phyloP scores from a whole-genome alignment of 2,113 vertebrate species.

The Anthoscopus minutus region DNA sequence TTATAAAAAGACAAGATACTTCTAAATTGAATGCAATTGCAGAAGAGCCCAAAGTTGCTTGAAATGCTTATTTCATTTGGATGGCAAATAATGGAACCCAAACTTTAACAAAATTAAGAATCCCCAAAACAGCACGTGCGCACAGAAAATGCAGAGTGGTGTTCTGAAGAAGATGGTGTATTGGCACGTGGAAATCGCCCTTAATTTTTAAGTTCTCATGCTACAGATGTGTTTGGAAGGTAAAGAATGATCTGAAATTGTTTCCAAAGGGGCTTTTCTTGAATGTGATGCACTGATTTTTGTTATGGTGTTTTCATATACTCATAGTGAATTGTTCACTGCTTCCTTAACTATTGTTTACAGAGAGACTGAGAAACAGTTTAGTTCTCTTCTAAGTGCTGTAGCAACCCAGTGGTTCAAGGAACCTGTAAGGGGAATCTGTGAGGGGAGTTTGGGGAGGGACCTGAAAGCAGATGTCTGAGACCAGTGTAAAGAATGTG shows the following conservation, averaged over 20 bases:
- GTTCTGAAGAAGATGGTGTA: conserved; percentile 24
- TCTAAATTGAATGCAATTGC: conserved; percentile 22
- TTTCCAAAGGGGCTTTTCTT: conserved; percentile 68
- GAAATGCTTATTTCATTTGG: neutral
- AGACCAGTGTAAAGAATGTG: conserved; percentile 89
- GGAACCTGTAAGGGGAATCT: conserved; percentile 74
- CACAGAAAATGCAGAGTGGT: conserved; percentile 25
- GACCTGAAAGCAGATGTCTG: conserved; percentile 64
- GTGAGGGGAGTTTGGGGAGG: conserved; percentile 62
- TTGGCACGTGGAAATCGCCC: conserved; percentile 18
- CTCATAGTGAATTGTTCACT: conserved; percentile 66
- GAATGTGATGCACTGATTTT: conserved; percentile 86
- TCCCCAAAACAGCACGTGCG: neutral
- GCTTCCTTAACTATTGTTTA: conserved; percentile 80
- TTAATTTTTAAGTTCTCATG: conserved; percentile 48
- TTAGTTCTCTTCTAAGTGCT: conserved; percentile 70
- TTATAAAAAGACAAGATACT: conserved; percentile 1
- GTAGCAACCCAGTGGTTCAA: conserved; percentile 71
- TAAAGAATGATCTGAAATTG: conserved; percentile 55
- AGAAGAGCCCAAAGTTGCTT: neutral
- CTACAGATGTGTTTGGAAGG: conserved; percentile 55
- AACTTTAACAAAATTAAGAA: neutral
- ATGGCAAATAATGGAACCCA: conserved; percentile 34
- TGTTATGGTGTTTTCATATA: conserved; percentile 70
- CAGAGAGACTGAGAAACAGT: conserved; percentile 72